A percentile compares a stretch with the other conserved stretches of the same genome.
phyloP scores from a whole-genome alignment of 2,113 vertebrate species.

The Oophaga pumilio region DNA sequence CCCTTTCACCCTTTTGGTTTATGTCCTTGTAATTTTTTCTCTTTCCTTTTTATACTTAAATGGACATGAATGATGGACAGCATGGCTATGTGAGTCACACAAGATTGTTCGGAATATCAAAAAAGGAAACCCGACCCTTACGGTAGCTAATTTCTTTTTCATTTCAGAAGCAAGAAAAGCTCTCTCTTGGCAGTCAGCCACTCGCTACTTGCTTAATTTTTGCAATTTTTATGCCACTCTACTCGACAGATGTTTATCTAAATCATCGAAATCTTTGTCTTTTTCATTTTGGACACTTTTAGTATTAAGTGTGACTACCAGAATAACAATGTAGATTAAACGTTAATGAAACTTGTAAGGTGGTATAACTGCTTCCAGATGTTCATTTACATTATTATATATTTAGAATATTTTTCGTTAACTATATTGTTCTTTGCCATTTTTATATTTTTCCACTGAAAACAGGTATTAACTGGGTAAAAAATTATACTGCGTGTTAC shows the following conservation, averaged over 20 bases:
- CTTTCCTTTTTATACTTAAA: not conserved
- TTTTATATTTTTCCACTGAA: not conserved
- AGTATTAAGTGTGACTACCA: slow-evolving; percentile 37
- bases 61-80: slow-evolving; percentile 25
- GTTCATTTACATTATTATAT: not conserved
- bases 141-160: slow-evolving; percentile 45
- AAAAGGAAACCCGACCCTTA: slow-evolving; percentile 23
- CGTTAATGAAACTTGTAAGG: slow-evolving; percentile 38
- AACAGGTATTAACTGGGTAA: not conserved
- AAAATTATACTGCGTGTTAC: not conserved
- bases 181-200: slow-evolving; percentile 49
- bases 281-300: slow-evolving; percentile 51
- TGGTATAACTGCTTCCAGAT: slow-evolving; percentile 32
- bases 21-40: not conserved
- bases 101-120: slow-evolving; percentile 11
- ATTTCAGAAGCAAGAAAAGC: slow-evolving; percentile 45
- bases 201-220: slow-evolving; percentile 48
- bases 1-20: not conserved
- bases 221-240: slow-evolving; percentile 52
- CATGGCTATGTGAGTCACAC: slow-evolving; percentile 1
- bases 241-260: slow-evolving; percentile 54
- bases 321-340: slow-evolving; percentile 52
- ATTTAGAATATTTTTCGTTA: not conserved
- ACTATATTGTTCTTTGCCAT: not conserved
- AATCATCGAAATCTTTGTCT: slow-evolving; percentile 56